Base-by-base conservation (phyloP, 2,113 vertebrate genomes). In the Hydropotes inermis region DNA sequence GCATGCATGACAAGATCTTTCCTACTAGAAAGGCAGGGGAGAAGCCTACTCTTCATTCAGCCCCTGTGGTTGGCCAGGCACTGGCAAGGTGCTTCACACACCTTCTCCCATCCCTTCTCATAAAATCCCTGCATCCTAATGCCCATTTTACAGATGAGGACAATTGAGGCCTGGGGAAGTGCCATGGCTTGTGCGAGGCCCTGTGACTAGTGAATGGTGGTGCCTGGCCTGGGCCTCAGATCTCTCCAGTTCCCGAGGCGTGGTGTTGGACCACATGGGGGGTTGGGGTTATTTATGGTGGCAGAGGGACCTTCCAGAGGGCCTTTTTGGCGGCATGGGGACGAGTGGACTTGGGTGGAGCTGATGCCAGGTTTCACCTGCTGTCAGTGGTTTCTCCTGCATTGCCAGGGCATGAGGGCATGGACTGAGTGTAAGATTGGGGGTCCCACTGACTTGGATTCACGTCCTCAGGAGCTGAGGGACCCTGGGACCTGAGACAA, bases 351-450 rank as follows among this genome's bases (percentile, higher is more conserved):
- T 52, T 50, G 39, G 60, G 23, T 2, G 15, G 11, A 84, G n/a
- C 16, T 0, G 0, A 9, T 0, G 0, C 13, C 28, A 6, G 3
- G 33, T 45, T 45, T 70, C 57, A n/a, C 60, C 45, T 25, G 21
- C 45, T 5, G 0, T 74, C 17, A 1, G 50, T 7, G 27, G 36
- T 43, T 58, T 89, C 47, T 82, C 39, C 9, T 12, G 11, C 13
- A 5, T 11, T 10, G 23, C 52, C 36, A 10, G 5, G 27, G 39
- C 2, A 0, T 43, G n/a, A 12, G 64, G 50, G 27, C 23, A 0
- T 1, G 1, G 14, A 11, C 39, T 36, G 14, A 6, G 21, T 0
- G 0, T 70, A 67, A 9, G 33, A 39, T 1, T 52, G 61, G 12
- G 33, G 79, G 19, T 12, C 33, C 47, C 79, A 8, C 33, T 54